Conservation (phyloP, 2,888 invertebrate genomes). For the Bruchidius siliquastri region DNA sequence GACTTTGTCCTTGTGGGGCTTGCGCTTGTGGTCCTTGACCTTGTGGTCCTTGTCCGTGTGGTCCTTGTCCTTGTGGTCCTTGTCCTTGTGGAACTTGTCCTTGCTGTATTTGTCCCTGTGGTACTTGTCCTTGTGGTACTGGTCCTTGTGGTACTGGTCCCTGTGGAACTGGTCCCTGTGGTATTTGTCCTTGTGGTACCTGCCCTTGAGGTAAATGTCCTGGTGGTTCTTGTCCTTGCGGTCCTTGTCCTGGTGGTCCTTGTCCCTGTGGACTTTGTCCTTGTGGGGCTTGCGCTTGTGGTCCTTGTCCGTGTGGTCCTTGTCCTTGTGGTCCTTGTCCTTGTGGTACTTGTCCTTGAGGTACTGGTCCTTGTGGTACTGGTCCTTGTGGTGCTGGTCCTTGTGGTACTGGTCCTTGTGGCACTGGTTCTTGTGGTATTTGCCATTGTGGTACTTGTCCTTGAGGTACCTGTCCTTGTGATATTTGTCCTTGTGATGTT, state of each 20-base stretch:
- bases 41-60: conserved; percentile 8
- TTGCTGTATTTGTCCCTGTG: conserved; percentile 14
- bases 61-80: conserved; percentile 9
- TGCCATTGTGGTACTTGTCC: conserved; percentile 17
- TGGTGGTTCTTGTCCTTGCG: not conserved
- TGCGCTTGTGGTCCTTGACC: not conserved
- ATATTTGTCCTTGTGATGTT: too few relatives aligned
- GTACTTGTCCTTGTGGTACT: conserved; percentile 9
- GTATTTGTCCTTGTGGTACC: too few relatives aligned
- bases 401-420: too few relatives aligned
- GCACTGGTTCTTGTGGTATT: conserved; percentile 7
- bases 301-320: too few relatives aligned
- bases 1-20: not conserved
- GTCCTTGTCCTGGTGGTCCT: not conserved
- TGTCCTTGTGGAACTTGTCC: not conserved
- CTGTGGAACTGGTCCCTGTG: too few relatives aligned
- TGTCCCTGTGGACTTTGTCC: not conserved
- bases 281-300: not conserved
- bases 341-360: too few relatives aligned
- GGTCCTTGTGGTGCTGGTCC: too few relatives aligned
- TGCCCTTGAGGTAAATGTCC: too few relatives aligned
- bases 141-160: conserved; percentile 1
- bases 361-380: too few relatives aligned
- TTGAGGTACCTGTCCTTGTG: not conserved
- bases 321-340: too few relatives aligned